These are phyloP conservation scores for Morpho helenor DNA, from an alignment of 2,888 invertebrate species.

Conservation along the genomic window DNA sequence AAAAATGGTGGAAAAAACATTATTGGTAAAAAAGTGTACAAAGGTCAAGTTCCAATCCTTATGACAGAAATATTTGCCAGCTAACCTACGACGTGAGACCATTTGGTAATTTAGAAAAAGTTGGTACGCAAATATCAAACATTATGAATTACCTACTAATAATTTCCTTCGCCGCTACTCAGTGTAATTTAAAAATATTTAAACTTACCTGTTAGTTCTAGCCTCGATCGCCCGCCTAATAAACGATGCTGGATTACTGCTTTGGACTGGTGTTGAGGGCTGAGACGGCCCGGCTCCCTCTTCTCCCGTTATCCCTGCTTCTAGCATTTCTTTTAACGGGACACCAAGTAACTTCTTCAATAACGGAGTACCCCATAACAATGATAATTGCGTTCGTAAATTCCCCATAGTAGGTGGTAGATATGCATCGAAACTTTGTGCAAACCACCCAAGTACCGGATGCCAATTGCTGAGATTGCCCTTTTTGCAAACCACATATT, in stretches of 20 bases:
- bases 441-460: slow-evolving; percentile 97
- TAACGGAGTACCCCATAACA: slow-evolving; percentile 82
- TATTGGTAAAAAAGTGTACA: no score
- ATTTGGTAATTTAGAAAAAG: no score
- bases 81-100: no score
- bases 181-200: neutral
- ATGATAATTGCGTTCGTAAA: slow-evolving; percentile 83
- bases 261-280: slow-evolving; percentile 65
- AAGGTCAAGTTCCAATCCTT: no score
- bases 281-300: slow-evolving; percentile 78
- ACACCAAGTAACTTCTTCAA: slow-evolving; percentile 59
- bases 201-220: slow-evolving; percentile 73
- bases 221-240: slow-evolving; percentile 72
- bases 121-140: no score
- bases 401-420: slow-evolving; percentile 85
- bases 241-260: slow-evolving; percentile 64
- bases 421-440: slow-evolving; percentile 83
- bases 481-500: slow-evolving; percentile 93
- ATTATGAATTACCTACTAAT: no score
- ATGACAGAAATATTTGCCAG: no score
- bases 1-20: no score
- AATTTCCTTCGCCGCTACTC: no score
- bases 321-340: slow-evolving; percentile 76
- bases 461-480: slow-evolving; percentile 98
- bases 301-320: slow-evolving; percentile 58